phyloP scores from a whole-genome alignment of 2,888 invertebrate genomes.

The Charanyca ferruginea region DNA sequence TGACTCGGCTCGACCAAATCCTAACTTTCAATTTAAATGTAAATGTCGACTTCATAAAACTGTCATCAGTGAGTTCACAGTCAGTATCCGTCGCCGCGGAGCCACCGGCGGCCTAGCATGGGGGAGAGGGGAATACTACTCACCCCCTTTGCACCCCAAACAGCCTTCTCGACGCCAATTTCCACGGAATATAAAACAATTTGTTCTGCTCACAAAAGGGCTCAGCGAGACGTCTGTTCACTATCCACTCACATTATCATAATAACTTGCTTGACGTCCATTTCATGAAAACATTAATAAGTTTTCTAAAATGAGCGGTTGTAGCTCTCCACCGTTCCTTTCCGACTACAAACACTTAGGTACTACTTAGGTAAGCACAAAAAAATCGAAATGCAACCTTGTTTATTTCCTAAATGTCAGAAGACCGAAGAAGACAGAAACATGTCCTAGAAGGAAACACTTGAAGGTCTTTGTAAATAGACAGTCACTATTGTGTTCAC shows the following conservation, averaged over 20 bases:
- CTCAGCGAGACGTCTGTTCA: slow-evolving; percentile 72
- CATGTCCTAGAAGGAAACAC: too few relatives aligned
- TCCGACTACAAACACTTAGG: too few relatives aligned
- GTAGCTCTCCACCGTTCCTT: not conserved
- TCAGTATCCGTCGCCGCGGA: slow-evolving; percentile 50
- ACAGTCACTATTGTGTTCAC: too few relatives aligned
- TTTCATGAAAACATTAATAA: slow-evolving; percentile 54
- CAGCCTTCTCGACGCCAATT: slow-evolving; percentile 59
- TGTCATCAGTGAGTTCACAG: slow-evolving; percentile 71
- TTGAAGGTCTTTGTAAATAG: too few relatives aligned
- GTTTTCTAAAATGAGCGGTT: slow-evolving; percentile 19
- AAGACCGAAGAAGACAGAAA: too few relatives aligned
- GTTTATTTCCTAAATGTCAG: too few relatives aligned
- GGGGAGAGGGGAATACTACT: slow-evolving; percentile 1
- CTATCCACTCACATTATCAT: slow-evolving; percentile 73
- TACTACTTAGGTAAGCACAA: too few relatives aligned
- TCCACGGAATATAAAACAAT: slow-evolving; percentile 75
- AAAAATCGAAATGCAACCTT: too few relatives aligned
- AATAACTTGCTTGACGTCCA: slow-evolving; percentile 68
- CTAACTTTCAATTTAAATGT: slow-evolving; percentile 76
- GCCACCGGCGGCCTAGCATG: not conserved
- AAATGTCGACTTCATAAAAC: slow-evolving; percentile 75
- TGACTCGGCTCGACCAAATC: slow-evolving; percentile 57
- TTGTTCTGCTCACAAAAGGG: slow-evolving; percentile 74
- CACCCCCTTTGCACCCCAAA: slow-evolving; percentile 21